Evolutionary conservation across 2,797 vertebrate species (phyloP).

Genomic region (Pygocentrus nattereri): DNA sequence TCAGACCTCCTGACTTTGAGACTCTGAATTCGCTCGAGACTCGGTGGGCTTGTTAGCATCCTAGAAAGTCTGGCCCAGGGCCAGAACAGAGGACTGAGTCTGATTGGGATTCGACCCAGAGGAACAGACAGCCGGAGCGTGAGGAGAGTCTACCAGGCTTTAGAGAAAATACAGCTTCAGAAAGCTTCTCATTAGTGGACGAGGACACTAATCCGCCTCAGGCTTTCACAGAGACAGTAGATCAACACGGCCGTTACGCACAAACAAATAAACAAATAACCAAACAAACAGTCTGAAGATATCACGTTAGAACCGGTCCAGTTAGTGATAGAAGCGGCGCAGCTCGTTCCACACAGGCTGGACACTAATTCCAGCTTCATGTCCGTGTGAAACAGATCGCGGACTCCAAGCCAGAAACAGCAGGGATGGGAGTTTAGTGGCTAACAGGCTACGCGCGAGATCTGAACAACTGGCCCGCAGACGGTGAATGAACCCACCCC

Average conservation of each 20-base stretch:
- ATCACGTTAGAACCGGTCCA: too few species aligned
- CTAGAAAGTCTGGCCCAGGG: too few species aligned
- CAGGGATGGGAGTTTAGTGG: background rate
- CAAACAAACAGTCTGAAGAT: too few species aligned
- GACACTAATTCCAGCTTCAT: slow-evolving; percentile 2
- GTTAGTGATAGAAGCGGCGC: too few species aligned
- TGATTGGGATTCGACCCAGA: too few species aligned
- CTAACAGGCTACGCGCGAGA: background rate
- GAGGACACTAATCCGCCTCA: background rate
- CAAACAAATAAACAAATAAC: too few species aligned
- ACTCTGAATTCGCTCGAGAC: too few species aligned
- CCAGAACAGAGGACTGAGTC: too few species aligned
- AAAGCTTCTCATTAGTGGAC: slow-evolving; percentile 19
- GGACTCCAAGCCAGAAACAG: background rate
- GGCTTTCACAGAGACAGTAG: background rate
- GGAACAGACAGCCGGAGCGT: too few species aligned
- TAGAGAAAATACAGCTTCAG: background rate
- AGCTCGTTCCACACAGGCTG: background rate
- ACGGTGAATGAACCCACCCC: too few species aligned
- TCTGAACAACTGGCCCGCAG: too few species aligned
- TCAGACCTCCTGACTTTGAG: slow-evolving; percentile 40
- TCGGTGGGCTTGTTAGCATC: slow-evolving; percentile 23
- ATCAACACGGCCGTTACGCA: background rate
- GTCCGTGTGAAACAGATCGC: background rate
- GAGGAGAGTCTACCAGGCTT: too few species aligned